phyloP scores from a whole-genome alignment of 2,888 invertebrate genomes.

The Mylabris sibirica region DNA sequence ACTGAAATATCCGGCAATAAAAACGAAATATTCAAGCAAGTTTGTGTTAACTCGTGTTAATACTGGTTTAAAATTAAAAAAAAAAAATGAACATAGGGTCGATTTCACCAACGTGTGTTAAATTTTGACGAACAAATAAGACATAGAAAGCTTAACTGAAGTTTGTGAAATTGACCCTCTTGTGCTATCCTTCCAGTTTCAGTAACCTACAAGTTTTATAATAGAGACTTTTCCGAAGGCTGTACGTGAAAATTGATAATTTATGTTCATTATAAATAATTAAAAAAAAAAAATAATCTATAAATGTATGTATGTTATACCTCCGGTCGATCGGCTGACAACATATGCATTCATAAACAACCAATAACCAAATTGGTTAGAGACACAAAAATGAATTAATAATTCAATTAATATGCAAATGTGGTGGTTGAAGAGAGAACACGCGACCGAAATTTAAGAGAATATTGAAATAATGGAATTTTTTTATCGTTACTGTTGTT shows the following conservation, averaged over 20 bases:
- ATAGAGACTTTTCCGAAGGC: background rate
- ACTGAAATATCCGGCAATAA: too few relatives aligned
- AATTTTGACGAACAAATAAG: too few relatives aligned
- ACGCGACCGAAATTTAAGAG: slow-evolving; percentile 33
- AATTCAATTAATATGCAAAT: slow-evolving; percentile 39
- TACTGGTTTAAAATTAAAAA: too few relatives aligned
- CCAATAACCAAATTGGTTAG: background rate
- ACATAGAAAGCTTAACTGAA: too few relatives aligned
- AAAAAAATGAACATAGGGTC: too few relatives aligned
- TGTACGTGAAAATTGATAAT: background rate
- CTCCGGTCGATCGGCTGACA: background rate
- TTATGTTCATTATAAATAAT: background rate
- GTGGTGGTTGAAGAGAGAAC: slow-evolving; percentile 24
- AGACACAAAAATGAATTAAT: slow-evolving; percentile 27
- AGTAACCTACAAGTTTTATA: too few relatives aligned
- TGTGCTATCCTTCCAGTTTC: too few relatives aligned
- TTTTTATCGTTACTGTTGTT: background rate
- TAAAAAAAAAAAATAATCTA: background rate
- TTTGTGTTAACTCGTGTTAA: too few relatives aligned
- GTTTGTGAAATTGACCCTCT: too few relatives aligned
- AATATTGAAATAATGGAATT: background rate
- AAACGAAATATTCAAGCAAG: too few relatives aligned
- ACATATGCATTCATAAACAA: slow-evolving; percentile 1
- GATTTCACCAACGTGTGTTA: too few relatives aligned
- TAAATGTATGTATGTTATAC: background rate